Percentiles rank a stretch among this genome's conserved stretches.
phyloP scores from a whole-genome alignment of 2,888 invertebrate genomes.

The Meandrusa payeni region DNA sequence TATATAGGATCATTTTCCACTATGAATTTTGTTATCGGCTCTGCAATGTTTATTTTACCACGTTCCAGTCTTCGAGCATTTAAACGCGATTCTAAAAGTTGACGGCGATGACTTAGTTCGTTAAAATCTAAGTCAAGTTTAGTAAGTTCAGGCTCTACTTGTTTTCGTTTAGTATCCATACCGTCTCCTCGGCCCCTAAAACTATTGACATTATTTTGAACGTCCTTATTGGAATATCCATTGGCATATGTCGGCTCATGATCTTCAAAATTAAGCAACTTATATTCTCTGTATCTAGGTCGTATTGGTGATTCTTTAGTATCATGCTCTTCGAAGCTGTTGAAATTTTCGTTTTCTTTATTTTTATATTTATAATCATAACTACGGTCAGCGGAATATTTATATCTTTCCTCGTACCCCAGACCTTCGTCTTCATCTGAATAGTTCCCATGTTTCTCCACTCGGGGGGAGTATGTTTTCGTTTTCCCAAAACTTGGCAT shows the following conservation, averaged over 20 bases:
- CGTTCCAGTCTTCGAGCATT: conserved; percentile 80
- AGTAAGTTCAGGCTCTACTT: conserved; percentile 57
- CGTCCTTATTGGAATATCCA: conserved; percentile 54
- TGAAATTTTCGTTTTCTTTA: conserved; percentile 68
- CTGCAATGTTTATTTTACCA: conserved; percentile 54
- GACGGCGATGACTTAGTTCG: conserved; percentile 86
- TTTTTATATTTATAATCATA: conserved; percentile 73
- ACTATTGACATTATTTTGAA: conserved; percentile 57
- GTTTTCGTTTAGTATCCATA: conserved; percentile 82
- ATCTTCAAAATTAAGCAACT: conserved; percentile 74
- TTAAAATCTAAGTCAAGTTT: conserved; percentile 71
- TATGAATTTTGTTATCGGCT: conserved; percentile 65
- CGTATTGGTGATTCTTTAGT: conserved; percentile 82
- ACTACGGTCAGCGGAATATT: conserved; percentile 51
- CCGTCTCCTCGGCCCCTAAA: conserved; percentile 84
- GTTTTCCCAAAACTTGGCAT: conserved; percentile 53
- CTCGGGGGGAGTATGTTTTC: conserved; percentile 68
- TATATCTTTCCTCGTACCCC: conserved; percentile 84
- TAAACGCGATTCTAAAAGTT: conserved; percentile 88
- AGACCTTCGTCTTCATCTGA: conserved; percentile 91
- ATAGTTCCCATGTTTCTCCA: conserved; percentile 75
- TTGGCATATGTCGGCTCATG: conserved; percentile 75
- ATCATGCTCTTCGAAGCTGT: conserved; percentile 62
- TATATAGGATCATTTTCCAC: conserved; percentile 73
- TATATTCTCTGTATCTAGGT: conserved; percentile 82